Evolutionary conservation across 2,797 vertebrate species (phyloP), one percentile per base, ranked within the genome.

Genomic region (Cyclura pinguis): DNA sequence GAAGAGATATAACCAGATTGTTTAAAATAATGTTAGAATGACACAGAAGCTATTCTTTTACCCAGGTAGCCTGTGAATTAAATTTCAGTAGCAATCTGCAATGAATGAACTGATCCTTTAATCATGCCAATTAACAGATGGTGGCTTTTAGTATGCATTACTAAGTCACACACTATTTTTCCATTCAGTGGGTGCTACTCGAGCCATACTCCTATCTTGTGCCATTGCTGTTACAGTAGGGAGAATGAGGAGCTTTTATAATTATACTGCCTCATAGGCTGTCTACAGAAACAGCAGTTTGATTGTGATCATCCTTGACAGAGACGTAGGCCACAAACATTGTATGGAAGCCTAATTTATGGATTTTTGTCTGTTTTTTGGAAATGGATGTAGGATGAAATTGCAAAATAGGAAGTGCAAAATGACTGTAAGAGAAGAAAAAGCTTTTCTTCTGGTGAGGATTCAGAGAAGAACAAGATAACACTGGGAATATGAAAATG

Each of bases 231-330:
- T 81, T 95, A 0, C 35, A 50, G 87, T 86, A 93, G 89, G 72
- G 74, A 85, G 94, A 80, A 90, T 84, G 92, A 94, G 96, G 92
- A 94, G 91, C 87, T 88, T 87, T 55, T 88, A 82, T 95, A 96
- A 96, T 95, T 95, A 91, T 93, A 73, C 92, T 91, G 0, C 2
- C 92, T 95, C 95, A 95, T 93, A 95, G 94, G 87, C 91, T 96
- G 95, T 96, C 95, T 96, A 0, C 3, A 93, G 94, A 95, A 96
- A 96, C 94, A 96, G 94, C 88, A 38, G 0, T 92, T 95, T 96
- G 95, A 95, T 94, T 91, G 91, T 95, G 95, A 97, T 97, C 89
- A 93, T 92, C 92, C 91, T 93, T 96, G 96, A 96, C 96, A 96
- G 96, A 96, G 95, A 96, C 95, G 94, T 93, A 95, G 95, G 94